Evolutionary conservation across 2,888 invertebrate genomes (phyloP).

Genomic region (Lamellibrachia columna): DNA sequence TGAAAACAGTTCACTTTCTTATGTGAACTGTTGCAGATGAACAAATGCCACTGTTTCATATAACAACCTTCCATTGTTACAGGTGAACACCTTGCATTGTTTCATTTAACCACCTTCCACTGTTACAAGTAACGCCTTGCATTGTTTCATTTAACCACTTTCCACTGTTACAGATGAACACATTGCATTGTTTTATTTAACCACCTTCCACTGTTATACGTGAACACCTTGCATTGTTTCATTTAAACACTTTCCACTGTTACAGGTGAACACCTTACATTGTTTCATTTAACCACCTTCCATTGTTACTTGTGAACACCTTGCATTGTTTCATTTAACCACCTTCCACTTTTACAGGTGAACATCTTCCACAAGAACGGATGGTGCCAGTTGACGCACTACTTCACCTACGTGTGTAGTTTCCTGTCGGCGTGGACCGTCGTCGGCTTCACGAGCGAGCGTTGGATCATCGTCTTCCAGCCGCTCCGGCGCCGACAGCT

Average conservation of each 20-base stretch:
- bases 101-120: too few relatives aligned
- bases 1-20: too few relatives aligned
- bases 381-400: constrained; percentile 79
- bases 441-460: constrained; percentile 40
- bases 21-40: not conserved
- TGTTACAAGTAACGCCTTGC: too few relatives aligned
- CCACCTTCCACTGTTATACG: too few relatives aligned
- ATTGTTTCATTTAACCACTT: too few relatives aligned
- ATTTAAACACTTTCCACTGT: not conserved
- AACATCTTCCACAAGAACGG: constrained; percentile 65
- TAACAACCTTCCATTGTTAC: too few relatives aligned
- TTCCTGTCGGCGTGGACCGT: constrained; percentile 45
- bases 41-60: not conserved
- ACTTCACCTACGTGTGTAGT: constrained; percentile 69
- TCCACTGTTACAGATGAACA: too few relatives aligned
- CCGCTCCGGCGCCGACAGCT: constrained; percentile 38
- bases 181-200: too few relatives aligned
- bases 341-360: constrained; percentile 24
- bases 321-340: not conserved
- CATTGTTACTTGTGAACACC: too few relatives aligned
- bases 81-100: too few relatives aligned
- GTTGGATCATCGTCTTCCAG: constrained; percentile 42
- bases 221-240: too few relatives aligned
- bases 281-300: not conserved
- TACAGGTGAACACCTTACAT: not conserved